A percentile compares a stretch with the other conserved stretches of the same genome.
phyloP scores from a whole-genome alignment of 2,113 vertebrate genomes.

The Rhadina sibilatrix region DNA sequence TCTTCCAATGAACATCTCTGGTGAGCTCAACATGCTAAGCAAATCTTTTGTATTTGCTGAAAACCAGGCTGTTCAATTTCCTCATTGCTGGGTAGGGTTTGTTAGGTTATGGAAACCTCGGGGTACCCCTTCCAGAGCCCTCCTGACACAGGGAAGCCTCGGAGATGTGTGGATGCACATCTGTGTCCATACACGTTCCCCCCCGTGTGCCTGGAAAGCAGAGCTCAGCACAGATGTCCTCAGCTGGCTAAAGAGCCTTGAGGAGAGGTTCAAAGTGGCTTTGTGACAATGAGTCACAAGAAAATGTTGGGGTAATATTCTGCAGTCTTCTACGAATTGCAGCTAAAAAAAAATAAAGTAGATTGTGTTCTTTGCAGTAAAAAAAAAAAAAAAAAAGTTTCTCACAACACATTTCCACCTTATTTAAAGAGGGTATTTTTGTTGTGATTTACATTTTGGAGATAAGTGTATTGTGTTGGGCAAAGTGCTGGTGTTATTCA shows the following conservation, averaged over 20 bases:
- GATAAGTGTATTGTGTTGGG: neutral
- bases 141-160: neutral
- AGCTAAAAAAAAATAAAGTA: neutral
- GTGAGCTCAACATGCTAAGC: neutral
- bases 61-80: neutral
- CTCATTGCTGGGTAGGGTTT: neutral
- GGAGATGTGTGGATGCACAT: neutral
- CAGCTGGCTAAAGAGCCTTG: conserved; percentile 10
- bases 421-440: neutral
- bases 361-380: neutral
- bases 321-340: neutral
- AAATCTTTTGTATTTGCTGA: neutral
- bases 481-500: neutral
- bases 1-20: neutral
- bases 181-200: neutral
- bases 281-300: neutral
- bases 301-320: neutral
- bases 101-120: neutral
- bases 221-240: conserved; percentile 24
- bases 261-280: neutral
- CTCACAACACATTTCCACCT: neutral
- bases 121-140: neutral
- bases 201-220: conserved; percentile 23
- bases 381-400: neutral
- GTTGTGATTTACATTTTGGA: neutral